A percentile compares a stretch with the other conserved stretches of the same genome.
These are phyloP conservation scores for Leucosticte australis DNA, from an alignment of 2,113 vertebrate species.

Conservation along the genomic window DNA sequence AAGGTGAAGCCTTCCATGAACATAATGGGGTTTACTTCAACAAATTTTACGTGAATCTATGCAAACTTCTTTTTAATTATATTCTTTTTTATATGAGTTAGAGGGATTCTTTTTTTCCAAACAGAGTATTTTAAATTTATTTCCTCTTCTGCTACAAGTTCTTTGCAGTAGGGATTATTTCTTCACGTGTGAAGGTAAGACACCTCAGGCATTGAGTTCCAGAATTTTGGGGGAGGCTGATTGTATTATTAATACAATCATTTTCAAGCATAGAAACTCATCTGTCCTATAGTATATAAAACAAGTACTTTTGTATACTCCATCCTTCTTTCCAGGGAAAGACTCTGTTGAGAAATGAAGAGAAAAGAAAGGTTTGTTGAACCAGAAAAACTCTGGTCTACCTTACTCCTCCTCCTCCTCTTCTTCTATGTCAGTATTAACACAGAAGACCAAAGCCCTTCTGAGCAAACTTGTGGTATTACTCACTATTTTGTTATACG, in stretches of 20 bases:
- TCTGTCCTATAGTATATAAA: neutral
- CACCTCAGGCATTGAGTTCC: fast-evolving
- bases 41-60: neutral
- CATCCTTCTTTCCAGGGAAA: neutral
- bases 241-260: neutral
- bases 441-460: neutral
- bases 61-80: fast-evolving
- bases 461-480: neutral
- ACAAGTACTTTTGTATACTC: neutral
- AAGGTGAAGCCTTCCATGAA: neutral
- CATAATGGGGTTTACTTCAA: neutral
- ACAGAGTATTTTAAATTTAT: neutral
- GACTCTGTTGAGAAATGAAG: neutral
- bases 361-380: neutral
- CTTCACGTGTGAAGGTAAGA: neutral
- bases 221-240: neutral
- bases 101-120: neutral
- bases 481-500: fast-evolving
- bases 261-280: neutral
- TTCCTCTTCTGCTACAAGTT: neutral
- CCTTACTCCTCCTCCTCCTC: neutral
- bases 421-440: neutral
- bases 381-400: neutral
- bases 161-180: neutral
- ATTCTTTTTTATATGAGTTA: neutral